These are phyloP conservation scores for Drepanosiphum platanoidis DNA, from an alignment of 2,888 invertebrate genomes.

Conservation along the genomic window DNA sequence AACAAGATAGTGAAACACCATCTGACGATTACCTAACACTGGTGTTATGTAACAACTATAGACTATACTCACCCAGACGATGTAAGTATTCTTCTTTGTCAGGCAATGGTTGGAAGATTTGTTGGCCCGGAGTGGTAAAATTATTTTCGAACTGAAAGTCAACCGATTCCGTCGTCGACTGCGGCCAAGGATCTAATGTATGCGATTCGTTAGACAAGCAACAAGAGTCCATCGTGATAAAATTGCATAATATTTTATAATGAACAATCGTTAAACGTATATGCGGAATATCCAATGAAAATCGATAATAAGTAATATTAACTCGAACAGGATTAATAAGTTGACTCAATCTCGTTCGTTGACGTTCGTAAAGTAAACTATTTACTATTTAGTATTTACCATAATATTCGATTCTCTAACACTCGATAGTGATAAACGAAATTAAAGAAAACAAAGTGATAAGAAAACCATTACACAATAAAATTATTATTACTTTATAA, in stretches of 20 bases:
- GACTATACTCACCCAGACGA: constrained; percentile 71
- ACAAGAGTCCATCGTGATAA: constrained; percentile 8
- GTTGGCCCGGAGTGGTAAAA: constrained; percentile 69
- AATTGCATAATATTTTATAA: background rate
- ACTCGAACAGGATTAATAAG: background rate
- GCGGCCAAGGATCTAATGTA: constrained; percentile 42
- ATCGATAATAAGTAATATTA: background rate
- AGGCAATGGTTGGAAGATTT: constrained; percentile 67
- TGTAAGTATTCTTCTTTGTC: constrained; percentile 77
- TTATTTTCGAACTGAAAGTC: constrained; percentile 71
- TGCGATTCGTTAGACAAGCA: constrained; percentile 16
- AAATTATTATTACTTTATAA: too few relatives aligned
- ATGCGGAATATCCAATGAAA: background rate
- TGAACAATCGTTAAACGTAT: background rate
- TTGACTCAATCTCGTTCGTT: background rate
- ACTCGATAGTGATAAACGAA: background rate
- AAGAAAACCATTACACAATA: too few relatives aligned
- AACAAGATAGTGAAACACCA: constrained; percentile 15
- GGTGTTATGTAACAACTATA: background rate
- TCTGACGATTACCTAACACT: constrained; percentile 27
- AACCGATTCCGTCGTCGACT: background rate
- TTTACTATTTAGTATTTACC: too few relatives aligned
- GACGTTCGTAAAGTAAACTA: too few relatives aligned
- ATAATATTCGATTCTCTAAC: background rate
- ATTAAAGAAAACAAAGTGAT: background rate